Evolutionary conservation across 1,140 invertebrate genomes (phyloP), one percentile per base, ranked within the genome.

Genomic region (Drosophila insularis): DNA sequence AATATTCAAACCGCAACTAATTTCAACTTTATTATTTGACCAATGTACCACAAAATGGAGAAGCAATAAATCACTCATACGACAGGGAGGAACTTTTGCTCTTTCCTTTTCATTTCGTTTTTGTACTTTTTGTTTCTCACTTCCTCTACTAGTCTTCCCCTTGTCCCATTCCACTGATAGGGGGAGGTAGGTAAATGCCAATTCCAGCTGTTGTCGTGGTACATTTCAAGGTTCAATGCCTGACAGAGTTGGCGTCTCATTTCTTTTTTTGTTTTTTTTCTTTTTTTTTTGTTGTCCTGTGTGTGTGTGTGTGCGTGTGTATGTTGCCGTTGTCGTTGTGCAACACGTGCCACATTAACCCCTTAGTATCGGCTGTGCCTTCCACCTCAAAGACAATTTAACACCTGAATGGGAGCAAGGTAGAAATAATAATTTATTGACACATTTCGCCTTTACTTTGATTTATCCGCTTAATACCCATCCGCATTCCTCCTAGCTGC

Each of bases 1-100:
- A 78, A 82, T 82, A 82, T 89, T 84, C 84, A 37, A 50, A 82
- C 84, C 79, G 67, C 84, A 87, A 82, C 84, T 87, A 87, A 87
- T 87, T 87, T 89, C 75, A 87, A 87, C 84, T 87, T 87, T 80
- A 87, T 81, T 86, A 86, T 87, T 86, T 73, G 69, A 77, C 55
- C 66, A 62, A 60, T 78, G 56, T 54, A 43, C 75, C 43, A 62
- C 64, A 71, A 59, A 66, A 87, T 69, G 74, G 68, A 56, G 46
- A 53, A 32, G 70, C 73, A 59, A 87, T 87, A 87, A 87, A 87
- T 87, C 84, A 87, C 84, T 82, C 82, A 87, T 78, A 89, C 84
- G 82, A 76, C 82, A 63, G 43, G 35, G 23, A 35, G 59, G 54
- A 61, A 67, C 43, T 46, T 17, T 50, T 50, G 7, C 43, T 50